A percentile compares a stretch with the other conserved stretches of the same genome.
Conservation (phyloP, 92 coral and sea anemone species). For the Zoanthus solanderi region DNA sequence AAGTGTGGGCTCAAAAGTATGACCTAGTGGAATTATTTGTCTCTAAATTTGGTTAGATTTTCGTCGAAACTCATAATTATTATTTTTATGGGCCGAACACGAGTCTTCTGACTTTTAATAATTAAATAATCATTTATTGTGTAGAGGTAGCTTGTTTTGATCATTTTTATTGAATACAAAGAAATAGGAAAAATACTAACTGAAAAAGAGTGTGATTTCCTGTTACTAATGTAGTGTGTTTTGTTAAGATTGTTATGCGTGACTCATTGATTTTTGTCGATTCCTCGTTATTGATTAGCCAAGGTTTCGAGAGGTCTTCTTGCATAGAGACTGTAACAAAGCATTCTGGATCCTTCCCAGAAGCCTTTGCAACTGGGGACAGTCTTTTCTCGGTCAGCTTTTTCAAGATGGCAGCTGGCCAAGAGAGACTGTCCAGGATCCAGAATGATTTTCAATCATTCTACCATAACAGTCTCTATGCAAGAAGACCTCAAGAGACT, state of each 20-base stretch:
- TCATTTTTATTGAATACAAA: constrained; percentile 18
- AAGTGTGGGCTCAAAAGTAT: constrained; percentile 25
- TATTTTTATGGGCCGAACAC: constrained; percentile 15
- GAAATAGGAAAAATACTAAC: constrained; percentile 24
- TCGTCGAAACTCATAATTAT: constrained; percentile 16
- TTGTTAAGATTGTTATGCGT: constrained; percentile 11
- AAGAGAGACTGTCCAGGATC: constrained; percentile 26
- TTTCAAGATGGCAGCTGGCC: constrained; percentile 15
- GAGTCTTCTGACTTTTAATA: constrained; percentile 12
- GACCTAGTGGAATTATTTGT: constrained; percentile 17
- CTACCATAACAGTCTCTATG: constrained; percentile 11
- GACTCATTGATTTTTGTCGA: constrained; percentile 18
- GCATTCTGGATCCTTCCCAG: constrained; percentile 17
- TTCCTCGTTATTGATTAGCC: constrained; percentile 17
- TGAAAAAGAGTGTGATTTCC: constrained; percentile 29
- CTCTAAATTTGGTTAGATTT: constrained; percentile 13
- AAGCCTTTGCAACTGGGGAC: constrained; percentile 27
- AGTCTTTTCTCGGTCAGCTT: constrained; percentile 11
- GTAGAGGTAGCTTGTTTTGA: neutral
- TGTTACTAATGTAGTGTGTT: constrained; percentile 21
- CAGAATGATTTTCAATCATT: constrained; percentile 20
- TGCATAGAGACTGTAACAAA: constrained; percentile 17
- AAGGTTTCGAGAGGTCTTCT: constrained; percentile 28
- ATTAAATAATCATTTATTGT: neutral
- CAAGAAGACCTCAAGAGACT: constrained; percentile 18